Base-by-base conservation (phyloP, 2,888 invertebrate genomes). In the Eurytoma californica region DNA sequence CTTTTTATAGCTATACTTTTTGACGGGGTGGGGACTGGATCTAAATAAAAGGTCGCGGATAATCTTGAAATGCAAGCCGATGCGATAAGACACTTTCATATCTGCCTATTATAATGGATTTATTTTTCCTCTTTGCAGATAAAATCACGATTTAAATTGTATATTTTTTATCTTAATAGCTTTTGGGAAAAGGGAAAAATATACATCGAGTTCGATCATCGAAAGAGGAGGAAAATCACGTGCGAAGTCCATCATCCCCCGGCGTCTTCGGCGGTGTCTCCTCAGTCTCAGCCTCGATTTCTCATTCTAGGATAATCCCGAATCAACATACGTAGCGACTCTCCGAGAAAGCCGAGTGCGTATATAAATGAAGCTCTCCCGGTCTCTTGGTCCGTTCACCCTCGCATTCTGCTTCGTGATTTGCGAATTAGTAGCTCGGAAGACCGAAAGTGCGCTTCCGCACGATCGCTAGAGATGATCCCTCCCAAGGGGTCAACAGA, bases 391-490 rank as follows among this genome's bases (percentile, higher is more conserved):
- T 13, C 3, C 60, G 18, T 24, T 51, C 61, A 3, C 49, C 20
- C n/a, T 61, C n/a, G 14, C 30, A 14, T 39, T 63, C 28, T 13
- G 3, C 72, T 7, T 63, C 68, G 76, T 73, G 79, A 79, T 81
- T 79, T 76, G 76, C 79, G 79, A 79, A 81, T 79, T 79, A 79
- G 79, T 58, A 72, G 75, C 63, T 67, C 77, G 74, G 74, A 74
- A 80, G 73, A 57, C 49, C 63, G 28, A 16, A 68, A 18, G 55
- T 24, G 57, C 47, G 47, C 60, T 73, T 78, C 69, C 69, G 55
- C 73, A 55, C 77, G 77, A 66, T 18, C 55, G 77, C n/a, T 14
- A 53, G 39, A 20, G 18, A 68, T 60, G 51, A 49, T 49, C 49
- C 18, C 53, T 18, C 16, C 12, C 72, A 13, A 16, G 60, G 28